A percentile compares a stretch with the other conserved stretches of the same genome.
Evolutionary conservation across 2,113 vertebrate genomes (phyloP).

Genomic region (Cettia cetti): DNA sequence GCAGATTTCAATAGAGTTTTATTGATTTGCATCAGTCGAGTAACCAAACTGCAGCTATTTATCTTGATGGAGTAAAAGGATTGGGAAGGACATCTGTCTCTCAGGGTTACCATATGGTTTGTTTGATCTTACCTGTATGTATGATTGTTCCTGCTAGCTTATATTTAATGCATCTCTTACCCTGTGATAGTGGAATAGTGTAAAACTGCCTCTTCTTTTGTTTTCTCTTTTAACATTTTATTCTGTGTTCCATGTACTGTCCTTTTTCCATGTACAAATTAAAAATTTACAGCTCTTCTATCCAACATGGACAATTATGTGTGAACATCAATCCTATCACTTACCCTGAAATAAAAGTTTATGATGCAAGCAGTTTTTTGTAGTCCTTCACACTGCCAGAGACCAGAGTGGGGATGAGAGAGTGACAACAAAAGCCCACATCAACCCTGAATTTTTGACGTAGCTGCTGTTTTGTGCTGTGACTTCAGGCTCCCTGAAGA

Average conservation of each 20-base stretch:
- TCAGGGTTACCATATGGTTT: not conserved
- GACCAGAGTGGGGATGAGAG: not conserved
- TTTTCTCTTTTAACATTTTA: not conserved
- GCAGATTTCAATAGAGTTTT: not conserved
- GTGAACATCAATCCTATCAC: not conserved
- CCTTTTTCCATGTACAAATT: not conserved
- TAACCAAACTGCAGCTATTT: not conserved
- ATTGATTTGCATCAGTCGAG: not conserved
- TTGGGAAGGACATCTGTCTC: not conserved
- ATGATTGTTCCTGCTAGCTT: not conserved
- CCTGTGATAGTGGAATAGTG: not conserved
- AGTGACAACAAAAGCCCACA: not conserved
- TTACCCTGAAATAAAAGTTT: constrained; percentile 30
- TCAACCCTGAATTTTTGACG: constrained; percentile 5
- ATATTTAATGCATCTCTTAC: not conserved
- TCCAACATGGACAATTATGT: not conserved
- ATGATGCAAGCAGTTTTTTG: not conserved
- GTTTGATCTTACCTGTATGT: constrained; percentile 10
- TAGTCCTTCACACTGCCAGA: constrained; percentile 5
- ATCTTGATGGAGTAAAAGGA: constrained; percentile 1
- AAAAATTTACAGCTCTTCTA: not conserved
- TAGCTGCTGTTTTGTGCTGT: not conserved
- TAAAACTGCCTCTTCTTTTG: not conserved
- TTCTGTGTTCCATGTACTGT: not conserved
- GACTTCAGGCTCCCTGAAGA: constrained; percentile 56